These are phyloP conservation scores for Drosophila lacertosa DNA, from an alignment of 1,140 invertebrate species.

Conservation along the genomic window DNA sequence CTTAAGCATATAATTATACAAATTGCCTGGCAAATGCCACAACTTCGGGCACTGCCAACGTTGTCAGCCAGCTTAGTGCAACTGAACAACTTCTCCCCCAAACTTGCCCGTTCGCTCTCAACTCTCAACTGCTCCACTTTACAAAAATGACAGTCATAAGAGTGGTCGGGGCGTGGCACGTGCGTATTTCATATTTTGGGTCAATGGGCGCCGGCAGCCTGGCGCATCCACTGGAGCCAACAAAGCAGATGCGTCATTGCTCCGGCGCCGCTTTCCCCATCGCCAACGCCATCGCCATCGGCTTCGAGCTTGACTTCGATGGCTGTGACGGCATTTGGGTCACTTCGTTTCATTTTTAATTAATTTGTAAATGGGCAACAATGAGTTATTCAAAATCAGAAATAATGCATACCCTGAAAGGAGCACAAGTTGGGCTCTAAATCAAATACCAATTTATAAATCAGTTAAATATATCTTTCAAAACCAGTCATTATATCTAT, in stretches of 20 bases:
- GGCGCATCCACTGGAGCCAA: neutral
- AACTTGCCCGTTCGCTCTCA: no score
- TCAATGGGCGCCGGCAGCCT: slow-evolving; percentile 3
- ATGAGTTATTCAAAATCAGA: slow-evolving; percentile 27
- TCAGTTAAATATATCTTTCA: no score
- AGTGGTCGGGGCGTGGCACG: neutral
- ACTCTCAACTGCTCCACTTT: neutral
- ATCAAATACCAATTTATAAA: no score
- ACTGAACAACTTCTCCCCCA: no score
- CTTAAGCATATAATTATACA: slow-evolving; percentile 54
- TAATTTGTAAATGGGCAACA: slow-evolving; percentile 28
- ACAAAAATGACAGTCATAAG: slow-evolving; percentile 18
- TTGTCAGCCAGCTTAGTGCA: neutral
- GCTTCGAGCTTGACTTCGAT: no score
- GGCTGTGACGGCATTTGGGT: slow-evolving; percentile 42
- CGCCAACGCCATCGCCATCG: no score
- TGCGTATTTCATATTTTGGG: slow-evolving; percentile 4
- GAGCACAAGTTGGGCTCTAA: no score
- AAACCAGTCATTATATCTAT: no score
- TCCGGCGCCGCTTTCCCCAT: slow-evolving; percentile 17
- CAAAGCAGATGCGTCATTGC: slow-evolving; percentile 19
- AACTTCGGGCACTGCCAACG: neutral
- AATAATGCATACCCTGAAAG: slow-evolving; percentile 9
- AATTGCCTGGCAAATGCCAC: slow-evolving; percentile 31
- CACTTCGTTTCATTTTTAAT: slow-evolving; percentile 43